Percentiles rank a stretch among this genome's conserved stretches.
Conservation (phyloP, 2,888 invertebrate genomes). For the Abscondita cerata region DNA sequence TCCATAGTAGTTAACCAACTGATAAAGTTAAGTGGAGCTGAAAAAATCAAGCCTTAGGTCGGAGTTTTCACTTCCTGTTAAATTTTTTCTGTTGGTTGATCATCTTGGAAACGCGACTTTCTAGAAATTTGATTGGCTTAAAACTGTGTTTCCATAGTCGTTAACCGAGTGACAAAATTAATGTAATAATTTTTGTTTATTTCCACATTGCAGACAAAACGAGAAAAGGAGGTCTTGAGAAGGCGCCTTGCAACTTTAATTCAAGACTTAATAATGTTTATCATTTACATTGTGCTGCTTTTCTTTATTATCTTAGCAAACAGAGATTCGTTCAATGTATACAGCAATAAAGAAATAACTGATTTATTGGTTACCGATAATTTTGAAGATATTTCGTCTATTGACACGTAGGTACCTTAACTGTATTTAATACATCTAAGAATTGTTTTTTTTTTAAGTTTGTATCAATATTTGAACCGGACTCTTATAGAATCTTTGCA, state of each 20-base stretch:
- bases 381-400: slow-evolving; percentile 10
- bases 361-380: slow-evolving; percentile 10
- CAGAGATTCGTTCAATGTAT: slow-evolving; percentile 14
- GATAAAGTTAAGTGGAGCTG: too few species aligned
- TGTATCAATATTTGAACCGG: slow-evolving; percentile 31
- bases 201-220: slow-evolving; percentile 1
- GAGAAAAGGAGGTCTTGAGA: slow-evolving; percentile 14
- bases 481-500: slow-evolving; percentile 29
- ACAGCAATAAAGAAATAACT: slow-evolving; percentile 19
- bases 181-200: background rate
- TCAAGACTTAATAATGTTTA: slow-evolving; percentile 33
- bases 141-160: too few species aligned
- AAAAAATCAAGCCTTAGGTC: too few species aligned
- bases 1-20: too few species aligned
- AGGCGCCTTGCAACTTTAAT: slow-evolving; percentile 21
- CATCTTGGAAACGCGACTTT: too few species aligned
- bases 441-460: slow-evolving; percentile 22
- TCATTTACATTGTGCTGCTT: slow-evolving; percentile 31
- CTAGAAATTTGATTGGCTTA: too few species aligned
- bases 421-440: background rate
- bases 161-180: too few species aligned
- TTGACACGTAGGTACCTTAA: slow-evolving; percentile 18
- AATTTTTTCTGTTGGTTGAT: too few species aligned
- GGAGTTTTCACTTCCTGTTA: too few species aligned
- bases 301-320: slow-evolving; percentile 30